Percentiles rank a stretch among this genome's conserved stretches.
Evolutionary conservation across 2,113 vertebrate species (phyloP).

Genomic region (Dryoscopus gambensis): DNA sequence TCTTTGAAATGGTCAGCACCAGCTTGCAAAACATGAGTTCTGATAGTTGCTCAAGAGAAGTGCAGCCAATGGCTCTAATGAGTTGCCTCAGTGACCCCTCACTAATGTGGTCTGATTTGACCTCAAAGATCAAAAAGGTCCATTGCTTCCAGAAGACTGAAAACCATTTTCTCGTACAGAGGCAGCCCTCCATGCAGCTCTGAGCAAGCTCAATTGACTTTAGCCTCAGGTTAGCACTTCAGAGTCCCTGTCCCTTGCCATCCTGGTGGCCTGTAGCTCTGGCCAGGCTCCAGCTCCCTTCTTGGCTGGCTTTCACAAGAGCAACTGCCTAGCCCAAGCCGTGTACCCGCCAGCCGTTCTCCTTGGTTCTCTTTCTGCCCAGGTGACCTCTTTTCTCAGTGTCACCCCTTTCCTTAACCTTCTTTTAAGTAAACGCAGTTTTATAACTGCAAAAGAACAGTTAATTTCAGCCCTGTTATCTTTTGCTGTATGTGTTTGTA

Average conservation of each 20-base stretch:
- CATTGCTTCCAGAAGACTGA: slow-evolving; percentile 16
- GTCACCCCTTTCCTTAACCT: background rate
- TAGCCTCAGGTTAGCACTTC: background rate
- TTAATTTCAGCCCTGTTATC: background rate
- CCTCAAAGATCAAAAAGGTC: slow-evolving; percentile 16
- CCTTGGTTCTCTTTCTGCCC: background rate
- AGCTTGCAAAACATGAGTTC: background rate
- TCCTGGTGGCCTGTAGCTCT: background rate
- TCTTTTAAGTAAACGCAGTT: background rate
- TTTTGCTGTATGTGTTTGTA: background rate
- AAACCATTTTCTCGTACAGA: background rate
- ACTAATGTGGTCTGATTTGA: slow-evolving; percentile 25
- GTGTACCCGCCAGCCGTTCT: background rate
- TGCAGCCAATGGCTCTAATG: background rate
- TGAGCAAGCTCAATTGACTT: background rate
- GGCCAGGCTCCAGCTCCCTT: background rate
- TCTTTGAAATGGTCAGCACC: background rate
- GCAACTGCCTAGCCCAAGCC: background rate
- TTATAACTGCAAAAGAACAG: background rate
- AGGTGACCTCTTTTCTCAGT: background rate
- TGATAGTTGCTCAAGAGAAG: background rate
- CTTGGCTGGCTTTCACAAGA: background rate
- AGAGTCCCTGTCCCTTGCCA: background rate
- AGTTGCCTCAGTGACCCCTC: background rate
- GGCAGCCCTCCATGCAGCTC: background rate